These are phyloP conservation scores for Orthosia incerta DNA, from an alignment of 2,888 invertebrate genomes.

Conservation along the genomic window DNA sequence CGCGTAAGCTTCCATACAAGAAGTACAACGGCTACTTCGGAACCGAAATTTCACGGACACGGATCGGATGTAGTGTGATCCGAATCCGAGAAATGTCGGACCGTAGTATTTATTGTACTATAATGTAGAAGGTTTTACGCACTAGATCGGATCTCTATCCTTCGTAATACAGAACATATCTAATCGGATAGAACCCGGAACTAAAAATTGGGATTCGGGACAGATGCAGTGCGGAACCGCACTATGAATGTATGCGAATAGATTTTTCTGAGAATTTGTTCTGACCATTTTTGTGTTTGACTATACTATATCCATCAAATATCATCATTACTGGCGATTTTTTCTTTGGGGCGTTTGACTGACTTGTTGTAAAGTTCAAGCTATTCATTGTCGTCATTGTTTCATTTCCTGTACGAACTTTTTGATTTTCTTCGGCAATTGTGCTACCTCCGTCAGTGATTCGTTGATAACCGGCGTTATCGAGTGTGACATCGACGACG, in stretches of 20 bases:
- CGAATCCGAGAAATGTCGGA: too few species aligned
- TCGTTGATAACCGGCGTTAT: conserved; percentile 85
- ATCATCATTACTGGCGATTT: conserved; percentile 80
- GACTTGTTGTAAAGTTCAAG: conserved; percentile 58
- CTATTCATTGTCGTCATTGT: conserved; percentile 72
- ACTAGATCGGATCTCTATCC: too few species aligned
- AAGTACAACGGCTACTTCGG: too few species aligned
- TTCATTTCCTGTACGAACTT: conserved; percentile 84
- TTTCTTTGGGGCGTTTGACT: conserved; percentile 65
- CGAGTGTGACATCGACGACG: conserved; percentile 77
- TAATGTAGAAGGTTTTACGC: too few species aligned
- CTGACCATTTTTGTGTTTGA: conserved; percentile 85
- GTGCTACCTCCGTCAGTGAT: conserved; percentile 83
- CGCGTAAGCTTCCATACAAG: too few species aligned
- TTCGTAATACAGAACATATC: too few species aligned
- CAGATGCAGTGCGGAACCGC: too few species aligned
- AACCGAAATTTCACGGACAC: too few species aligned
- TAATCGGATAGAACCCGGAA: too few species aligned
- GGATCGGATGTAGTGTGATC: too few species aligned
- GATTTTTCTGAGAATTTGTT: conserved; percentile 82
- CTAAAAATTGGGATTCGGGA: too few species aligned
- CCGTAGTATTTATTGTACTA: too few species aligned
- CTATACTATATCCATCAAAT: conserved; percentile 87
- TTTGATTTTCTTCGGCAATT: conserved; percentile 85
- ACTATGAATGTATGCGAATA: conserved; percentile 77